A percentile compares a stretch with the other conserved stretches of the same genome.
Conservation (phyloP, 1,140 invertebrate genomes). For the Aricia agestis region DNA sequence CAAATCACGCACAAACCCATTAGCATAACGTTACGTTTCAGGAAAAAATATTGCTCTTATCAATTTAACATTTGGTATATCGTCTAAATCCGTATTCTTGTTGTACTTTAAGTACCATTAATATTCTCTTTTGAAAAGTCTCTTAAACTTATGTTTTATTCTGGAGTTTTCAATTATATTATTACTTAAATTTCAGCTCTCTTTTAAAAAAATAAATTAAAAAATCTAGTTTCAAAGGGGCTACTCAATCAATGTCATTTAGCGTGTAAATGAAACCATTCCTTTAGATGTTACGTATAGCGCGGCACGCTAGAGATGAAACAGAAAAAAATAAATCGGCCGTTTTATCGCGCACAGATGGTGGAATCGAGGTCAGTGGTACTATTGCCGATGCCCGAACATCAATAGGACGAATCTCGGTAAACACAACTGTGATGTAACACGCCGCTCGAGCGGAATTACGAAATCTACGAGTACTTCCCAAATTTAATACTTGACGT, state of each 20-base stretch:
- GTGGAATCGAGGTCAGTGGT: conserved; percentile 61
- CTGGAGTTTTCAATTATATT: too few species aligned
- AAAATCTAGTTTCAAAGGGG: neutral
- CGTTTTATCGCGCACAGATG: conserved; percentile 45
- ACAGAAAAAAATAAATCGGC: conserved; percentile 37
- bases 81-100: too few species aligned
- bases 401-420: conserved; percentile 49
- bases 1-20: conserved; percentile 65
- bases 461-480: conserved; percentile 44
- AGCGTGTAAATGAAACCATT: neutral
- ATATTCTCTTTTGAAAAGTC: too few species aligned
- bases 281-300: conserved; percentile 12
- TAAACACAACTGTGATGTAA: conserved; percentile 67
- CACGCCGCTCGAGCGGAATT: conserved; percentile 39
- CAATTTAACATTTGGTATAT: neutral
- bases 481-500: conserved; percentile 27
- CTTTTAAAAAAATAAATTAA: too few species aligned
- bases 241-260: neutral
- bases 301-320: conserved; percentile 33
- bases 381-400: conserved; percentile 35
- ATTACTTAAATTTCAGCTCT: too few species aligned
- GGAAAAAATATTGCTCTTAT: conserved; percentile 29
- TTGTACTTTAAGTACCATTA: too few species aligned
- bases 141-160: too few species aligned
- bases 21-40: conserved; percentile 44